Evolutionary conservation across 92 coral and sea anemone genomes (phyloP).

Genomic region (Zoanthus sociatus): DNA sequence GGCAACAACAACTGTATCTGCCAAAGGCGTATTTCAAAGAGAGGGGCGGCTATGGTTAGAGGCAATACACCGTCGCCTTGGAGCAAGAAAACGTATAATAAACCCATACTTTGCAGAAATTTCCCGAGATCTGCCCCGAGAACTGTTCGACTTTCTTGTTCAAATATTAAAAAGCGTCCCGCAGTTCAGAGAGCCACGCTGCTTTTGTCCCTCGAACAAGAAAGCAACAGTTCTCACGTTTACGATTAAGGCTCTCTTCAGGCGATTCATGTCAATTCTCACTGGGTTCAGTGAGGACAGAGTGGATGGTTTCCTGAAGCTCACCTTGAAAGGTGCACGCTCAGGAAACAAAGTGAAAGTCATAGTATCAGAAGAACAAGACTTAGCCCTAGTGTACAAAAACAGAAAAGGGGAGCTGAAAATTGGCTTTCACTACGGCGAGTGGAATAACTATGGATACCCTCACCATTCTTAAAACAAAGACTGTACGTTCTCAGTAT

Average conservation of each 20-base stretch:
- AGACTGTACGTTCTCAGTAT: not conserved
- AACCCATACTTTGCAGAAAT: not conserved
- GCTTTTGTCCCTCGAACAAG: not conserved
- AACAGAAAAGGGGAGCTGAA: not conserved
- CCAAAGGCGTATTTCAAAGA: not conserved
- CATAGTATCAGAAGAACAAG: not conserved
- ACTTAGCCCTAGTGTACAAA: not conserved
- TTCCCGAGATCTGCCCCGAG: not conserved
- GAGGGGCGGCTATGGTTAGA: not conserved
- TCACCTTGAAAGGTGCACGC: constrained; percentile 2
- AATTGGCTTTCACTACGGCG: not conserved
- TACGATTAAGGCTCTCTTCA: not conserved
- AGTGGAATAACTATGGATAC: constrained; percentile 1
- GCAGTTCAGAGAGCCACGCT: constrained; percentile 7
- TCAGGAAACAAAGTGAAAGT: not conserved
- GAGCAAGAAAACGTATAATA: not conserved
- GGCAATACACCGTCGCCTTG: constrained; percentile 4
- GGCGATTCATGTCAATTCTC: not conserved
- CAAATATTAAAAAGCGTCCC: not conserved
- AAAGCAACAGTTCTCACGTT: not conserved
- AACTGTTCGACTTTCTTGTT: constrained; percentile 2
- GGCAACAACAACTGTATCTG: not conserved
- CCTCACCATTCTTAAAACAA: not conserved
- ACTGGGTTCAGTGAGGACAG: not conserved
- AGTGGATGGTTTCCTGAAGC: not conserved